Conservation (phyloP, 2,113 vertebrate genomes). For the Gnathonemus longibarbis region DNA sequence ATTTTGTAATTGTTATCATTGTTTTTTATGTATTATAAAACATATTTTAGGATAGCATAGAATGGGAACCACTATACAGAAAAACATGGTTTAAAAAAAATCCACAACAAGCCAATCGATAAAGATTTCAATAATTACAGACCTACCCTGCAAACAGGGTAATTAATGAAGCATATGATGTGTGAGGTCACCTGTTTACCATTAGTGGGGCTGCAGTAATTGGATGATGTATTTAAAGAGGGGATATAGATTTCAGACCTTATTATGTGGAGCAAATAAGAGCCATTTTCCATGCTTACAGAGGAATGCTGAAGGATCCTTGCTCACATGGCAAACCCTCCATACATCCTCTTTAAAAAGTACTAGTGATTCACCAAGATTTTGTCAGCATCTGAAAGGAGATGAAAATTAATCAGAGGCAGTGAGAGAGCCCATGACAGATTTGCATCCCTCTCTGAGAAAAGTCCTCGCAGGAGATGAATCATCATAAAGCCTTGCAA, state of each 20-base stretch:
- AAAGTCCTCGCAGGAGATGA: neutral
- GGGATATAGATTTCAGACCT: neutral
- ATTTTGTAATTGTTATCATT: neutral
- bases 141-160: neutral
- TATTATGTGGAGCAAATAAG: neutral
- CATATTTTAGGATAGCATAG: neutral
- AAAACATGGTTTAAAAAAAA: neutral
- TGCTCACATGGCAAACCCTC: neutral
- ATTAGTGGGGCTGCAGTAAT: neutral
- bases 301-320: neutral
- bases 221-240: neutral
- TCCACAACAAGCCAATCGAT: neutral
- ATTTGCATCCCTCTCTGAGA: neutral
- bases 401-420: slow-evolving; percentile 14
- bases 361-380: slow-evolving; percentile 9
- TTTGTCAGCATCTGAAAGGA: slow-evolving; percentile 7
- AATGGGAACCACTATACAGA: neutral
- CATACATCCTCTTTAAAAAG: neutral
- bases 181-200: neutral
- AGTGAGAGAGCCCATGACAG: neutral
- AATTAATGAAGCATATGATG: neutral
- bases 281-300: neutral
- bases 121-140: neutral
- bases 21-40: neutral
- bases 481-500: neutral